Evolutionary conservation across 2,113 vertebrate genomes (phyloP).

Genomic region (Macquaria ambigua): DNA sequence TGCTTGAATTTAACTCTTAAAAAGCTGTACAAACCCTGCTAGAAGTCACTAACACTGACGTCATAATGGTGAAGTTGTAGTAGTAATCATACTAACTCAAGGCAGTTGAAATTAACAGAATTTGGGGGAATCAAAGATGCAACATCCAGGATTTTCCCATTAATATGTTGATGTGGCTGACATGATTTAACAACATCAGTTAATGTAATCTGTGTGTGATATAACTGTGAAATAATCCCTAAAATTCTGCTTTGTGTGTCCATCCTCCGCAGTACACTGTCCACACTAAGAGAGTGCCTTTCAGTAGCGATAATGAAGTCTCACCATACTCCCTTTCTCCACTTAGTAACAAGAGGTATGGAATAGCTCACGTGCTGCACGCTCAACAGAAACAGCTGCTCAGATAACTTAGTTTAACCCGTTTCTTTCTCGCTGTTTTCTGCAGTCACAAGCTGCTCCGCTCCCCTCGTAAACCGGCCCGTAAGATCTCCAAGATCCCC

Average conservation of each 20-base stretch:
- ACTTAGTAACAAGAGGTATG: slow-evolving; percentile 88
- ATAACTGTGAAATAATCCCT: not conserved
- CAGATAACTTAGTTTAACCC: fast-evolving
- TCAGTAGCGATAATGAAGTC: slow-evolving; percentile 83
- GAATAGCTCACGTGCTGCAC: not conserved
- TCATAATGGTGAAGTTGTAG: not conserved
- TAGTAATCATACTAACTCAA: too few relatives aligned
- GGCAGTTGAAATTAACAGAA: not conserved
- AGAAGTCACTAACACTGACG: not conserved
- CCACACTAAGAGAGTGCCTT: slow-evolving; percentile 87
- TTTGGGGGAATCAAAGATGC: not conserved
- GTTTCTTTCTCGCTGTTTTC: not conserved
- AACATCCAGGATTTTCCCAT: too few relatives aligned
- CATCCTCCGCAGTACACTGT: slow-evolving; percentile 81
- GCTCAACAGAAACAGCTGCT: not conserved
- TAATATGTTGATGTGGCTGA: too few relatives aligned
- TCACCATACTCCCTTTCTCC: slow-evolving; percentile 88
- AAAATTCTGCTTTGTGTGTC: slow-evolving; percentile 16
- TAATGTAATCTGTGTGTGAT: not conserved
- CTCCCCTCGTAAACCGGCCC: slow-evolving; percentile 95
- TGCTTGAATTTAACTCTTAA: too few relatives aligned
- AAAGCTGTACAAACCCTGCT: too few relatives aligned
- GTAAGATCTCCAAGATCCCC: slow-evolving; percentile 99
- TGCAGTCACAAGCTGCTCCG: slow-evolving; percentile 94
- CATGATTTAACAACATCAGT: too few relatives aligned